Conservation (phyloP, 1,140 invertebrate genomes). For the Bombus fervidus region DNA sequence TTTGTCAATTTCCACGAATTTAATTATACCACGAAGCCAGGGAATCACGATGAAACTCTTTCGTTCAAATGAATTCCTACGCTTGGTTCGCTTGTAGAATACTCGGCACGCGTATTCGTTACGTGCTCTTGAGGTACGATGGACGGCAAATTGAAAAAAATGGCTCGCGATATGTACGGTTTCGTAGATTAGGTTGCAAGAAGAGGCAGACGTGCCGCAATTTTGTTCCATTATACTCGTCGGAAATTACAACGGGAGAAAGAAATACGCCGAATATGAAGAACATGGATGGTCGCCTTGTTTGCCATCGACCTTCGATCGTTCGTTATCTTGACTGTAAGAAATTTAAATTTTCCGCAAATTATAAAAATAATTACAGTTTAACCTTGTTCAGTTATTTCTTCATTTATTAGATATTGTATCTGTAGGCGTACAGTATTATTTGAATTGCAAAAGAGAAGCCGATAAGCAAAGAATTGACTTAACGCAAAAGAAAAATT, state of each 20-base stretch:
- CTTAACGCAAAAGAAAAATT: no score
- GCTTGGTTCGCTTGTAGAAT: background rate
- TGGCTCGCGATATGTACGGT: background rate
- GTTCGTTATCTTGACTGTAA: background rate
- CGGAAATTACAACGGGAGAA: background rate
- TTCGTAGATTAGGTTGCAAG: background rate
- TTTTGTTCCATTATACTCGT: background rate
- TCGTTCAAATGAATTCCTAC: slow-evolving; percentile 35
- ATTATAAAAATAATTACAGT: background rate
- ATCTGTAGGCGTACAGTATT: background rate
- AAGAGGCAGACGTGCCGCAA: background rate
- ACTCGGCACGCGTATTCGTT: background rate
- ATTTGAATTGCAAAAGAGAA: background rate
- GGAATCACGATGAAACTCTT: slow-evolving; percentile 41
- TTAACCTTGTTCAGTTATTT: background rate
- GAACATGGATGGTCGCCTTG: no score
- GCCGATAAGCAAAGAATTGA: no score
- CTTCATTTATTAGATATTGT: background rate
- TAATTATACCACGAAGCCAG: slow-evolving; percentile 62
- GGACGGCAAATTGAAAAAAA: slow-evolving; percentile 6
- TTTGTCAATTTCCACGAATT: slow-evolving; percentile 60
- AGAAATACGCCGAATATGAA: background rate
- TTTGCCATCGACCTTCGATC: background rate
- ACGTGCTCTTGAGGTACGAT: no score
- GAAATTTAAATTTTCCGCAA: background rate